Evolutionary conservation across 2,113 vertebrate genomes (phyloP), one percentile per base, ranked within the genome.

Genomic region (Cryptotis parvus): DNA sequence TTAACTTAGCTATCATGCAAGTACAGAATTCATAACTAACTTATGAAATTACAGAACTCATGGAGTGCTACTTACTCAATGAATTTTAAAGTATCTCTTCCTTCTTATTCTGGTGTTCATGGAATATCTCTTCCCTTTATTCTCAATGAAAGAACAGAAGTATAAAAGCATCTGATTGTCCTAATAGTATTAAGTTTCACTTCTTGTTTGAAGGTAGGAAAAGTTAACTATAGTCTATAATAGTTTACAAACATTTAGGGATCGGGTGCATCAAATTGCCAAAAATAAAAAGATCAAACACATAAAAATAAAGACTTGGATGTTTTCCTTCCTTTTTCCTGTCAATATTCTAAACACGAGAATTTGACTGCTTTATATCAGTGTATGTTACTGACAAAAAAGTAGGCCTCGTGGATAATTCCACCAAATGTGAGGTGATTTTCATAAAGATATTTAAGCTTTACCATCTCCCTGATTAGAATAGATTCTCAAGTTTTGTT

Each of bases 191-290:
- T 27, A n/a, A n/a, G 16, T 80, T 84, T 84, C 31, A 8, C 7
- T 82, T 24, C 39, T 78, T 26, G 5, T 79, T 85, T 78, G 49
- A 92, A 78, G 55, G 18, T 63, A 14, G 18, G 2, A 12, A 61
- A 85, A 61, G 66, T 75, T 16, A 85, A 88, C 39, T 55, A 3
- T 20, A 31, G 9, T 1, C 29, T n/a, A 0, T 39, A 37, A 70
- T 6, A 87, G 52, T 7, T 85, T 88, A 55, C 33, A 81, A 58
- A 58, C 87, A 81, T 63, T 92, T 94, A 76, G 14, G 45, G 33
- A 49, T 0, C 12, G 33, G 14, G 4, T 37, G 20, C 33, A 86
- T 31, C 65, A 81, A 52, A 68, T 77, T 91, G 31, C 55, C 65
- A 80, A 52, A 83, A 91, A 72, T 85, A 20, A 45, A 11, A 68